A percentile compares a stretch with the other conserved stretches of the same genome.
phyloP scores from a whole-genome alignment of 2,113 vertebrate genomes.

The Muntiacus reevesi region DNA sequence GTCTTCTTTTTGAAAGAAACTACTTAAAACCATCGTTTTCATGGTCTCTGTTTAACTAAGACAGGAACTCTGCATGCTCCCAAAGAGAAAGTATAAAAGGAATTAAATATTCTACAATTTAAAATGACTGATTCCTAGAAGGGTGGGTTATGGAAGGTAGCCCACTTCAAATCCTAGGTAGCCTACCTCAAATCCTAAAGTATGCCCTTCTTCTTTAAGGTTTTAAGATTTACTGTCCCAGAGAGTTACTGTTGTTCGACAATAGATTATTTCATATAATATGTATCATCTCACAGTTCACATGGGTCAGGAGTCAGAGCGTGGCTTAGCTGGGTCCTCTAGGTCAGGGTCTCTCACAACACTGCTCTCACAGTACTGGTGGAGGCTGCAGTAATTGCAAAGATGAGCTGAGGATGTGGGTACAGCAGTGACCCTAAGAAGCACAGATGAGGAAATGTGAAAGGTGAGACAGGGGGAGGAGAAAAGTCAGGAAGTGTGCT shows the following conservation, averaged over 20 bases:
- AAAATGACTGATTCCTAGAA: background rate
- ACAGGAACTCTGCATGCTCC: background rate
- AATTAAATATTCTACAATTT: background rate
- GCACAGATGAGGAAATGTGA: background rate
- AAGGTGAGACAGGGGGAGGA: background rate
- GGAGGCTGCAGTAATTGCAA: background rate
- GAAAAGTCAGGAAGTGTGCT: background rate
- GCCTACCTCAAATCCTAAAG: background rate
- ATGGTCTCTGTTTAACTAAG: background rate
- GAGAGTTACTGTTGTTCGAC: background rate
- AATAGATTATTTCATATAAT: background rate
- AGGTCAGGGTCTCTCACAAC: background rate
- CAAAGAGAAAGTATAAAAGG: background rate
- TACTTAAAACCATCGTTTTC: background rate
- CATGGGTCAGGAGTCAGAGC: background rate
- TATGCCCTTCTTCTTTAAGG: background rate
- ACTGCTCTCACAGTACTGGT: background rate
- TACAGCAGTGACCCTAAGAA: background rate
- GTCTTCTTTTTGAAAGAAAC: background rate
- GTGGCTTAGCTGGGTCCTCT: background rate
- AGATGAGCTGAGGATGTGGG: background rate
- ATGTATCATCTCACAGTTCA: background rate
- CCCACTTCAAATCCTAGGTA: background rate
- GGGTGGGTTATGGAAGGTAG: background rate
- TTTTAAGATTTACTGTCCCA: background rate